phyloP scores from a whole-genome alignment of 2,113 vertebrate species.

The Suricata suricatta region DNA sequence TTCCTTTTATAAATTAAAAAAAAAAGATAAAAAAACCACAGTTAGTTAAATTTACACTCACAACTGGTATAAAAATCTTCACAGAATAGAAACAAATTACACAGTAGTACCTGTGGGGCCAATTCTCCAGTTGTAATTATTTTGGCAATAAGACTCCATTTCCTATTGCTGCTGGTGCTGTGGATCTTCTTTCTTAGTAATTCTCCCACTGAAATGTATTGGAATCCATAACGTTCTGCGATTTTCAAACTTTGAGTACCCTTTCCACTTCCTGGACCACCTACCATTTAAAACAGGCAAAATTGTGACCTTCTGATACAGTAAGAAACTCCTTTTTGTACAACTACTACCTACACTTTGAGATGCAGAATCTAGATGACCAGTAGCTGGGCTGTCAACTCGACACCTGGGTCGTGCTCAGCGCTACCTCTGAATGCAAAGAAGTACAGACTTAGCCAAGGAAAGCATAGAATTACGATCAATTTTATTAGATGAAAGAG shows the following conservation, averaged over 20 bases:
- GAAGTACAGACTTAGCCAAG: not conserved
- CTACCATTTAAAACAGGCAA: conserved; percentile 81
- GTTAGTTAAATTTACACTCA: conserved; percentile 51
- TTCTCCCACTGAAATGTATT: conserved; percentile 97
- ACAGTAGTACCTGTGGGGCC: conserved; percentile 93
- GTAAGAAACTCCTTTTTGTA: not conserved
- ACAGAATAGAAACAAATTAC: not conserved
- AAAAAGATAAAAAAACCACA: not conserved
- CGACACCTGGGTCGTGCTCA: not conserved
- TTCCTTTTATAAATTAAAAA: conserved; percentile 87
- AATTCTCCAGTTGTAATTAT: conserved; percentile 99
- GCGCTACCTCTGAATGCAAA: not conserved
- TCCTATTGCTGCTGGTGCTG: conserved; percentile 96
- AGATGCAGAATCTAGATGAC: not conserved
- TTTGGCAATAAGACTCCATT: conserved; percentile 99
- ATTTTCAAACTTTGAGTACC: conserved; percentile 99
- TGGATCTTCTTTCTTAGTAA: conserved; percentile 98
- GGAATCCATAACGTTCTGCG: conserved; percentile 96
- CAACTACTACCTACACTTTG: not conserved
- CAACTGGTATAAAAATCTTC: not conserved
- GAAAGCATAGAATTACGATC: not conserved
- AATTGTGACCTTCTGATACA: not conserved
- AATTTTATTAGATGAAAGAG: not conserved
- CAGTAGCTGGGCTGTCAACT: not conserved
- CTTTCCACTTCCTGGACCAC: conserved; percentile 98